Evolutionary conservation across 1,140 invertebrate species (phyloP).

Genomic region (Elymnias hypermnestra): DNA sequence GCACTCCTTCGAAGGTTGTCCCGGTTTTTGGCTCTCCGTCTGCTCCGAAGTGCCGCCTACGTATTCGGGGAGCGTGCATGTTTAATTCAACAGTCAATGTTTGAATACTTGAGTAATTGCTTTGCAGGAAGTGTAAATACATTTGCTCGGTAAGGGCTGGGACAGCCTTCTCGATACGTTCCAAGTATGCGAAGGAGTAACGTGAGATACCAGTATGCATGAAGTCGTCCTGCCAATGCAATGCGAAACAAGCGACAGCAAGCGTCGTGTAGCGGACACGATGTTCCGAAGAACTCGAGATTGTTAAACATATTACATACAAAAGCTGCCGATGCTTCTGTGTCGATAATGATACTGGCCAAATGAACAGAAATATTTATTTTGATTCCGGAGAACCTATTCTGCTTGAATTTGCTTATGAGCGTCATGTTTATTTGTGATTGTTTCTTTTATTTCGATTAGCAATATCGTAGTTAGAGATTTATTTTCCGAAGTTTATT

Average conservation of each 20-base stretch:
- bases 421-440: conserved; percentile 71
- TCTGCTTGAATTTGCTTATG: conserved; percentile 75
- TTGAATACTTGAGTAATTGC: conserved; percentile 56
- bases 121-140: conserved; percentile 56
- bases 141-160: conserved; percentile 52
- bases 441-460: conserved; percentile 55
- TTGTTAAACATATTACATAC: conserved; percentile 10
- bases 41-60: conserved; percentile 45
- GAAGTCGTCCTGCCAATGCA: conserved; percentile 28
- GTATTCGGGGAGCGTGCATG: conserved; percentile 61
- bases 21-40: conserved; percentile 75
- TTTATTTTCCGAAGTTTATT: conserved; percentile 61
- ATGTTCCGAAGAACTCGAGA: conserved; percentile 15
- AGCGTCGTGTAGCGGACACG: conserved; percentile 13
- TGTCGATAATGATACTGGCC: conserved; percentile 68
- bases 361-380: conserved; percentile 66
- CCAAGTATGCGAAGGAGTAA: conserved; percentile 41
- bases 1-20: conserved; percentile 76
- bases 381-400: conserved; percentile 76
- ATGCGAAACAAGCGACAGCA: conserved; percentile 11
- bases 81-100: conserved; percentile 41
- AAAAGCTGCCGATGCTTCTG: conserved; percentile 51
- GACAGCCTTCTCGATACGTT: conserved; percentile 62
- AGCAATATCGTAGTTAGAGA: conserved; percentile 56
- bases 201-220: conserved; percentile 45